A percentile compares a stretch with the other conserved stretches of the same genome.
Conservation (phyloP, 2,113 vertebrate species). For the Nyctibius bracteatus region DNA sequence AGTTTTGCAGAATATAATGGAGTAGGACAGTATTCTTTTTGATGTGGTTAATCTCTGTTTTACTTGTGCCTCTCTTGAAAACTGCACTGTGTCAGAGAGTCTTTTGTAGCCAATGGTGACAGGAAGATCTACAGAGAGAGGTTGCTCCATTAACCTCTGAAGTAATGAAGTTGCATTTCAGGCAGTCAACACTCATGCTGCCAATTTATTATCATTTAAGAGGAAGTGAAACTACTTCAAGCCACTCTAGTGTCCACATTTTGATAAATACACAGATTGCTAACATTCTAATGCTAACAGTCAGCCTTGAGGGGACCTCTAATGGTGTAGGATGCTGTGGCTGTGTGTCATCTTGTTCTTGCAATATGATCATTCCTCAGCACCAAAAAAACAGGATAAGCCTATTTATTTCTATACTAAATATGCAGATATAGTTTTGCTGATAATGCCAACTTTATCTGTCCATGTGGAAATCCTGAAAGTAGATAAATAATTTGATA, state of each 20-base stretch:
- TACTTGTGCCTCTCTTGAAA: constrained; percentile 55
- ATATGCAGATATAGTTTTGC: not conserved
- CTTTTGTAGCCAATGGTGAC: constrained; percentile 41
- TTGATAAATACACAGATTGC: constrained; percentile 36
- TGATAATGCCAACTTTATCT: not conserved
- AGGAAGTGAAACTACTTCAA: constrained; percentile 59
- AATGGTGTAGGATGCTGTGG: not conserved
- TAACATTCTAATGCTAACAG: not conserved
- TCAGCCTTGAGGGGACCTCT: constrained; percentile 8
- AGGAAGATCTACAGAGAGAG: constrained; percentile 59
- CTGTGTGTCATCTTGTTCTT: not conserved
- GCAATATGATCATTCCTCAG: not conserved
- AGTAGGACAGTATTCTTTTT: constrained; percentile 30
- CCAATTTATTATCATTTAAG: constrained; percentile 63
- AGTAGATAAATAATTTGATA: not conserved
- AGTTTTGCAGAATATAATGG: constrained; percentile 21
- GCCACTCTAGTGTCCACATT: constrained; percentile 43
- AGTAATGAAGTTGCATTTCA: constrained; percentile 65
- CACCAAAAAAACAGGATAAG: not conserved
- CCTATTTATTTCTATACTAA: not conserved
- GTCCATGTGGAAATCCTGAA: not conserved
- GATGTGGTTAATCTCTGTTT: constrained; percentile 58
- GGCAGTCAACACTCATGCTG: constrained; percentile 43
- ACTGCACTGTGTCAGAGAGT: constrained; percentile 38
- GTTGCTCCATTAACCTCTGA: constrained; percentile 64